These are phyloP conservation scores for Brotula barbata DNA, from an alignment of 2,797 vertebrate species.

Conservation along the genomic window DNA sequence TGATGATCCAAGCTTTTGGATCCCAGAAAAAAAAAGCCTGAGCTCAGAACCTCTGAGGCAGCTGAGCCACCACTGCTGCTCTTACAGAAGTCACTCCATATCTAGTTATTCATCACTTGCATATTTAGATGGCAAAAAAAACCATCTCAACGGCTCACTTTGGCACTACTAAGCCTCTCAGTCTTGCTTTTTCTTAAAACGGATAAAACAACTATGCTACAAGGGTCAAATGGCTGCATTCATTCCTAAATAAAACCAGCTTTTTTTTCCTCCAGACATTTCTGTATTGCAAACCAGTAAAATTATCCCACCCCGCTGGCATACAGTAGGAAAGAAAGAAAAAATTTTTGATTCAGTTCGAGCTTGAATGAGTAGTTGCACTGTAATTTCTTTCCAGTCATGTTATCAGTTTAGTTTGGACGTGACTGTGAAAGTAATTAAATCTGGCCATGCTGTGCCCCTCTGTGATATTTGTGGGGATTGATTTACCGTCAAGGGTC, in stretches of 20 bases:
- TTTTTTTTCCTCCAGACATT: slow-evolving; percentile 2
- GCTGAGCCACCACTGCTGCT: neutral
- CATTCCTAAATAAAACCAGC: neutral
- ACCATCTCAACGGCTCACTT: slow-evolving; percentile 6
- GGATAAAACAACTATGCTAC: neutral
- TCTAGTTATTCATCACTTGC: slow-evolving; percentile 5
- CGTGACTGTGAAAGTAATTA: slow-evolving; percentile 44
- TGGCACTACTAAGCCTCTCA: neutral
- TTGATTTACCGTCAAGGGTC: neutral
- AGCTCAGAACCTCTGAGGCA: neutral
- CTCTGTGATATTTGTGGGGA: slow-evolving; percentile 35
- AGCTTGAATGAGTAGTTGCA: slow-evolving; percentile 28
- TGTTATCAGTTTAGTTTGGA: slow-evolving; percentile 39
- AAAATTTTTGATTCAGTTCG: slow-evolving; percentile 31
- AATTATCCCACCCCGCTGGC: slow-evolving; percentile 18
- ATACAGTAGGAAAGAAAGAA: slow-evolving; percentile 25
- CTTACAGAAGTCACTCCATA: slow-evolving; percentile 1
- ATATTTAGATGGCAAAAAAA: slow-evolving; percentile 1
- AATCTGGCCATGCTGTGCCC: slow-evolving; percentile 32
- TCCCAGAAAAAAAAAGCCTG: slow-evolving; percentile 1
- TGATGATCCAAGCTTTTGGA: neutral
- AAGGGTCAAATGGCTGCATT: neutral
- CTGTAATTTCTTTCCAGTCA: slow-evolving; percentile 37
- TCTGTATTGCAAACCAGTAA: slow-evolving; percentile 12
- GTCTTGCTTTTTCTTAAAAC: neutral